Evolutionary conservation across 1,140 invertebrate species (phyloP).

Genomic region (Listronotus bonariensis): DNA sequence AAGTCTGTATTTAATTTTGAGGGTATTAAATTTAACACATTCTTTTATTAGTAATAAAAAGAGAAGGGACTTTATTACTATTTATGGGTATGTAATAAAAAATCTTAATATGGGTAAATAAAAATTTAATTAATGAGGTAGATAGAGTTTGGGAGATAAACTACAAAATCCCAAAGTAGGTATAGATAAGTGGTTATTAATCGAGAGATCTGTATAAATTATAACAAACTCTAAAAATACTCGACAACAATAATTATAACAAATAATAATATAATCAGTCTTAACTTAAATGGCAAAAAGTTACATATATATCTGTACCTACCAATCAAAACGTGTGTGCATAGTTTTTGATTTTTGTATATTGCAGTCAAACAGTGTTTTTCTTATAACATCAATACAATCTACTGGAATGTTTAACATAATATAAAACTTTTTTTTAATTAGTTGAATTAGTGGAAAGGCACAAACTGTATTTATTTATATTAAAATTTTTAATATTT

Average conservation of each 20-base stretch:
- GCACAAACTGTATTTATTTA: constrained; percentile 10
- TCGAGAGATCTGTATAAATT: constrained; percentile 33
- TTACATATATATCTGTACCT: constrained; percentile 17
- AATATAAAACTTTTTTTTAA: constrained; percentile 14
- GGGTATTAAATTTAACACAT: too few relatives aligned
- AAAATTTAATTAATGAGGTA: constrained; percentile 27
- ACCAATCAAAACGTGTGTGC: constrained; percentile 11
- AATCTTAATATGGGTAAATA: background rate
- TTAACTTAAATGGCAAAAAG: constrained; percentile 39
- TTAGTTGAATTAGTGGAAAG: constrained; percentile 14
- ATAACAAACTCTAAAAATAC: constrained; percentile 37
- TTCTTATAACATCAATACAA: constrained; percentile 20
- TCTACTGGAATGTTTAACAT: constrained; percentile 34
- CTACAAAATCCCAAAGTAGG: background rate
- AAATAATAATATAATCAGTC: constrained; percentile 38
- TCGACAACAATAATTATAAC: constrained; percentile 34
- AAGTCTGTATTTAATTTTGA: too few relatives aligned
- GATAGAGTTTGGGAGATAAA: constrained; percentile 21
- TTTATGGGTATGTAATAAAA: too few relatives aligned
- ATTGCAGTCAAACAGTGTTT: constrained; percentile 31
- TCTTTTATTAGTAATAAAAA: too few relatives aligned
- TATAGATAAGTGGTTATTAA: constrained; percentile 7
- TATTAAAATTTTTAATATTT: too few relatives aligned
- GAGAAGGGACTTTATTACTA: too few relatives aligned
- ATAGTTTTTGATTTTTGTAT: background rate